These are phyloP conservation scores for Triplophysa tibetana DNA, from an alignment of 2,113 vertebrate genomes.

Conservation along the genomic window DNA sequence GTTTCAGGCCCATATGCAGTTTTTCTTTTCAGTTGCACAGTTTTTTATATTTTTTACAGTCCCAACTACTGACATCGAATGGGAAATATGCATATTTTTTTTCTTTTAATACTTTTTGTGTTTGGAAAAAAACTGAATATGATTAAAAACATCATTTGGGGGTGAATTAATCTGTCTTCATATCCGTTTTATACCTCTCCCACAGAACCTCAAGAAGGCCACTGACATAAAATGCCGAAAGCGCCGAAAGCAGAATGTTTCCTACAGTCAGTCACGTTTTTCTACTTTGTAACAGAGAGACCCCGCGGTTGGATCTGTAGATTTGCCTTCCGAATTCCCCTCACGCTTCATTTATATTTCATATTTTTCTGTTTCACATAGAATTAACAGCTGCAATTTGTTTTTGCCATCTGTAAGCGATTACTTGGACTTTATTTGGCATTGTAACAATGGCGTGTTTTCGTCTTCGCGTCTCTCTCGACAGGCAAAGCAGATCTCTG, in stretches of 20 bases:
- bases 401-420: constrained; percentile 78
- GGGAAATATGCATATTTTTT: no score
- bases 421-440: constrained; percentile 76
- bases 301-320: constrained; percentile 69
- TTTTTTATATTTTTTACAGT: no score
- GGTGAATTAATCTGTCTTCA: background rate
- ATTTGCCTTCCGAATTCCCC: constrained; percentile 71
- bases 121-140: background rate
- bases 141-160: no score
- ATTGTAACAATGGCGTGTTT: constrained; percentile 77
- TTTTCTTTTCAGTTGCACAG: no score
- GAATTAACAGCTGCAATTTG: constrained; percentile 78
- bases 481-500: constrained; percentile 73
- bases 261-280: constrained; percentile 1
- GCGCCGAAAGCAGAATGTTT: constrained; percentile 4
- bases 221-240: background rate
- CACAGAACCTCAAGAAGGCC: background rate
- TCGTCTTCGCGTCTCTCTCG: constrained; percentile 71
- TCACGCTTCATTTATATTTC: constrained; percentile 74
- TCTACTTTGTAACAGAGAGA: constrained; percentile 60
- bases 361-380: constrained; percentile 75
- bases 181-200: background rate
- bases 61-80: no score
- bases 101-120: no score
- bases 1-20: no score